These are phyloP conservation scores for Metopia argyrocephala DNA, from an alignment of 2,888 invertebrate genomes.

Conservation along the genomic window DNA sequence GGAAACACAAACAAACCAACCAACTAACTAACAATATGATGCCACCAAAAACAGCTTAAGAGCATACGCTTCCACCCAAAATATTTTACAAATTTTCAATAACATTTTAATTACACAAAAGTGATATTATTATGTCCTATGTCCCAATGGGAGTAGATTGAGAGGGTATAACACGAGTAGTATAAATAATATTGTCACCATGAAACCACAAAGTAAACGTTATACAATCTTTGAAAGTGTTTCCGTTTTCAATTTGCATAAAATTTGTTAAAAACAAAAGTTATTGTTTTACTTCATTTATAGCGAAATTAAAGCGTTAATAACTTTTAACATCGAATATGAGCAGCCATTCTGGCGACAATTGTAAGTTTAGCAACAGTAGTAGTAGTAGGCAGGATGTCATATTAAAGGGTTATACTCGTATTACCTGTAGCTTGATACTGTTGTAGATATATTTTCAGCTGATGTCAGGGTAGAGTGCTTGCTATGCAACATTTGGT, in stretches of 20 bases:
- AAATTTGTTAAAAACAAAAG: conserved; percentile 70
- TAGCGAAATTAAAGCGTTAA: conserved; percentile 69
- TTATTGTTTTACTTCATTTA: conserved; percentile 64
- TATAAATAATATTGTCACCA: conserved; percentile 36
- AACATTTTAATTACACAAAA: conserved; percentile 58
- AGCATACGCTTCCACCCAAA: conserved; percentile 31
- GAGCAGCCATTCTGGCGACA: background rate
- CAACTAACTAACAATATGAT: background rate
- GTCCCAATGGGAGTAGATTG: conserved; percentile 48
- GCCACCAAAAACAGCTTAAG: conserved; percentile 39
- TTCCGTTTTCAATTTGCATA: conserved; percentile 78
- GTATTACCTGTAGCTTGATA: conserved; percentile 71
- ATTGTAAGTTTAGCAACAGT: too few relatives aligned
- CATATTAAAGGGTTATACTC: conserved; percentile 42
- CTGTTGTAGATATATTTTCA: conserved; percentile 23
- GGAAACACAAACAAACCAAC: conserved; percentile 67
- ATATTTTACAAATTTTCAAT: conserved; percentile 40
- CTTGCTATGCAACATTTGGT: conserved; percentile 30
- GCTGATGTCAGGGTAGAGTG: background rate
- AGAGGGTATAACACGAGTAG: conserved; percentile 43
- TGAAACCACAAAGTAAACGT: conserved; percentile 25
- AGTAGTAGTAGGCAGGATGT: background rate
- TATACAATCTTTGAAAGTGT: conserved; percentile 71
- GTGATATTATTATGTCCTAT: conserved; percentile 53
- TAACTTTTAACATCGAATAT: conserved; percentile 66